Conservation (phyloP, 2,888 invertebrate species). For the Lepeophtheirus nordmannii region DNA sequence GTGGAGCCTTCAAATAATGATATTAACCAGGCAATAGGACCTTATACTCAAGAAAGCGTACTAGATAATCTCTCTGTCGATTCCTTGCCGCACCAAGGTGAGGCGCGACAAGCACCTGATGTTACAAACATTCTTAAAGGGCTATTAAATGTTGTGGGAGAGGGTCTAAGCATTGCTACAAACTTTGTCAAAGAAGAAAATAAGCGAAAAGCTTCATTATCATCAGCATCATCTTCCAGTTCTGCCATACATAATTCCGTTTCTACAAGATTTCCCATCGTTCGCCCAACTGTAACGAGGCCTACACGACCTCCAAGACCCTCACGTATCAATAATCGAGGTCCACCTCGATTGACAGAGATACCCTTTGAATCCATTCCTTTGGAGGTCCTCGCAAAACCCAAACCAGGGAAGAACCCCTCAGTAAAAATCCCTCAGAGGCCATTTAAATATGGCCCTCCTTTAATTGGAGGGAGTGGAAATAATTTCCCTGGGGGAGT, state of each 20-base stretch:
- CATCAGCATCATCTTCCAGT: neutral
- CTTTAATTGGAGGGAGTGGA: conserved; percentile 29
- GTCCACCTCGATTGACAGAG: conserved; percentile 69
- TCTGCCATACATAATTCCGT: neutral
- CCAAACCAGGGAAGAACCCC: conserved; percentile 21
- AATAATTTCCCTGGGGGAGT: conserved; percentile 45
- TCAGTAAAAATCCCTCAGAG: conserved; percentile 7
- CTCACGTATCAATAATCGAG: conserved; percentile 63
- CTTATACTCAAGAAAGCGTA: no score
- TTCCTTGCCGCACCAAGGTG: no score
- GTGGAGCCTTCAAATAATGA: no score
- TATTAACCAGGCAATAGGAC: no score
- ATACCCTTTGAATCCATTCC: conserved; percentile 35
- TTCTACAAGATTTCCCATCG: neutral
- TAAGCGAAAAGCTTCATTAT: neutral
- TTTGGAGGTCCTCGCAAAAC: conserved; percentile 29
- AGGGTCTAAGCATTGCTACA: conserved; percentile 22
- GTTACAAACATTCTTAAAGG: conserved; percentile 10
- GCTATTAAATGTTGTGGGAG: conserved; percentile 23
- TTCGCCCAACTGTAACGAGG: conserved; percentile 27
- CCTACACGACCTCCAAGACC: no score
- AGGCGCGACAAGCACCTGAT: neutral
- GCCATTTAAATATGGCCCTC: conserved; percentile 30
- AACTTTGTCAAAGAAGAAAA: conserved; percentile 21
- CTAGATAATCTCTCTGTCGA: no score